Evolutionary conservation across 2,888 invertebrate species (phyloP).

Genomic region (Lamellibrachia columna): DNA sequence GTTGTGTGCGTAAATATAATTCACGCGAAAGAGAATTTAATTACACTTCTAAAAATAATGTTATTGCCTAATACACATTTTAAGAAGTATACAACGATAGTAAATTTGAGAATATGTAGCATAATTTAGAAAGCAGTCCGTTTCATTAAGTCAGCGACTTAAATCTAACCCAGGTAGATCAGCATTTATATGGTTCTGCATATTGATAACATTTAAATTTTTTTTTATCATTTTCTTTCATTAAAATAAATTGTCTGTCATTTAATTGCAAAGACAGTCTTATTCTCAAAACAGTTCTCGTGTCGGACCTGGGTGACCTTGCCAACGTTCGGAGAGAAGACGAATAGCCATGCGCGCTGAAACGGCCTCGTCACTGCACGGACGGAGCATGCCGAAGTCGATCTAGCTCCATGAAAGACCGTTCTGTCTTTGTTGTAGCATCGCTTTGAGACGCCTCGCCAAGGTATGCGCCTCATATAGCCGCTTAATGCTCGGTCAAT

Average conservation of each 20-base stretch:
- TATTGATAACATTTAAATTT: background rate
- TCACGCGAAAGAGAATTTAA: background rate
- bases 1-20: background rate
- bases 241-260: background rate
- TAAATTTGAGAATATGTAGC: background rate
- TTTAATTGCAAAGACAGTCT: background rate
- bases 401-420: background rate
- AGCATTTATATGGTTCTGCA: background rate
- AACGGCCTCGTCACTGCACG: background rate
- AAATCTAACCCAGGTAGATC: background rate
- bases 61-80: background rate
- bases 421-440: background rate
- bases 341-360: background rate
- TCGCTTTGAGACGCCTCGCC: background rate
- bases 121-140: background rate
- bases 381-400: background rate
- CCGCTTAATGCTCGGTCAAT: background rate
- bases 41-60: background rate
- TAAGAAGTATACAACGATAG: background rate
- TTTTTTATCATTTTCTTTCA: background rate
- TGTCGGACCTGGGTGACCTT: background rate
- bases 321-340: background rate
- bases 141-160: background rate
- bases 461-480: background rate
- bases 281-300: background rate